Conservation (phyloP, 2,888 invertebrate genomes). For the Lamproptera curius region DNA sequence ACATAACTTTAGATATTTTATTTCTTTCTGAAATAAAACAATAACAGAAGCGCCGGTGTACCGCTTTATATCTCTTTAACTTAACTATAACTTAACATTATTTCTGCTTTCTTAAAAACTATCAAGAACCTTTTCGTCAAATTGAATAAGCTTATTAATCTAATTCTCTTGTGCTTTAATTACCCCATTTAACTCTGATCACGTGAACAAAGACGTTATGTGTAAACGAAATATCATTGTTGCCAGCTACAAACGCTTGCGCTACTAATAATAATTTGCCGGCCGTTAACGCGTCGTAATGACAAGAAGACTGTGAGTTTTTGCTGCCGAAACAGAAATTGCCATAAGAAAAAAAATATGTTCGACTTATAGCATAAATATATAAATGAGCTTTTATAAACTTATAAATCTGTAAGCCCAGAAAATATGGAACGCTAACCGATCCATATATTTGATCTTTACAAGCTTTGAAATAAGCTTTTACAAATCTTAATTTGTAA, state of each 20-base stretch:
- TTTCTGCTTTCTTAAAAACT: slow-evolving; percentile 12
- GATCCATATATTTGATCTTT: too few relatives aligned
- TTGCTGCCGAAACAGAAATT: too few relatives aligned
- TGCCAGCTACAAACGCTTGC: slow-evolving; percentile 48
- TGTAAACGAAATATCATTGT: slow-evolving; percentile 48
- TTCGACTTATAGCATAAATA: too few relatives aligned
- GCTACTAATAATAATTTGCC: slow-evolving; percentile 54
- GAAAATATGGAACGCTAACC: too few relatives aligned
- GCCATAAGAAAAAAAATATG: too few relatives aligned
- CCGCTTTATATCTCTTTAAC: slow-evolving; percentile 44
- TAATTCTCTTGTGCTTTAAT: slow-evolving; percentile 26
- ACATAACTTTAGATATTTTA: too few relatives aligned
- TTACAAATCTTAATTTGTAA: too few relatives aligned
- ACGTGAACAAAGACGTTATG: slow-evolving; percentile 19
- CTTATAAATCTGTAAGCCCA: too few relatives aligned
- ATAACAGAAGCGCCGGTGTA: slow-evolving; percentile 49
- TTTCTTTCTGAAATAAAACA: slow-evolving; percentile 26
- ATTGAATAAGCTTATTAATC: slow-evolving; percentile 44
- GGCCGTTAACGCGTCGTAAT: slow-evolving; percentile 31
- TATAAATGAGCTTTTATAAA: too few relatives aligned
- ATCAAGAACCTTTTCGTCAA: slow-evolving; percentile 9
- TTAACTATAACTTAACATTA: slow-evolving; percentile 29
- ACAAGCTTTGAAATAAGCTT: too few relatives aligned
- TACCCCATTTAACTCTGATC: slow-evolving; percentile 20
- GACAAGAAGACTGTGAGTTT: slow-evolving; percentile 25